A percentile compares a stretch with the other conserved stretches of the same genome.
These are phyloP conservation scores for Apamea epomidion DNA, from an alignment of 2,888 invertebrate genomes.

Conservation along the genomic window DNA sequence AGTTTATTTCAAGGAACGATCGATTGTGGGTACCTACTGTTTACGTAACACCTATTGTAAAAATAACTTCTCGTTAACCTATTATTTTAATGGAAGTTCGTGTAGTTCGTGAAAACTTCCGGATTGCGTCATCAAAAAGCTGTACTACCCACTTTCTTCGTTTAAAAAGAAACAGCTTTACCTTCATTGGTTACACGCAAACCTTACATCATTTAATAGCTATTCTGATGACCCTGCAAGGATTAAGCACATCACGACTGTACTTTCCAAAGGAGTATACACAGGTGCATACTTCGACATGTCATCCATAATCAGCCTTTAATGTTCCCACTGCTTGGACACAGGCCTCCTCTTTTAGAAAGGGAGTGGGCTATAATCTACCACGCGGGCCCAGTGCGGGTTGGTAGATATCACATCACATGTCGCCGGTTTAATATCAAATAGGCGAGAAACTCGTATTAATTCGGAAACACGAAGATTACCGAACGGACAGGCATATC, in stretches of 20 bases:
- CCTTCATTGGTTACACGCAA: constrained; percentile 41
- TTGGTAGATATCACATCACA: no score
- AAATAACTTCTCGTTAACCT: constrained; percentile 33
- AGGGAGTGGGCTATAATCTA: no score
- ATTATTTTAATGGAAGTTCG: constrained; percentile 54
- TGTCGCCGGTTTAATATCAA: no score
- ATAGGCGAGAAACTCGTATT: background rate
- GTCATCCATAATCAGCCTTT: no score
- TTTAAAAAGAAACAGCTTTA: constrained; percentile 25
- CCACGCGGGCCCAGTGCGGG: no score
- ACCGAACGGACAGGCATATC: background rate
- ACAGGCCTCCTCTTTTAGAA: no score
- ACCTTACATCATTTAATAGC: constrained; percentile 29
- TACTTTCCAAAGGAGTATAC: no score
- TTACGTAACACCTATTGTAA: constrained; percentile 4
- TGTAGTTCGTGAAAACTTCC: constrained; percentile 41
- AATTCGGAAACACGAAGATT: background rate
- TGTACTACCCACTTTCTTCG: constrained; percentile 38
- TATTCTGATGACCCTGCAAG: constrained; percentile 16
- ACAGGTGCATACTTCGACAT: background rate
- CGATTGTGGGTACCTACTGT: background rate
- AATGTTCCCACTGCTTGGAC: no score
- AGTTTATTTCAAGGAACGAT: constrained; percentile 9
- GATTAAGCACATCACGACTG: background rate
- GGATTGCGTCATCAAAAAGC: constrained; percentile 40